Base-by-base conservation (phyloP, 1,140 invertebrate species). In the Parapsyche elsis region DNA sequence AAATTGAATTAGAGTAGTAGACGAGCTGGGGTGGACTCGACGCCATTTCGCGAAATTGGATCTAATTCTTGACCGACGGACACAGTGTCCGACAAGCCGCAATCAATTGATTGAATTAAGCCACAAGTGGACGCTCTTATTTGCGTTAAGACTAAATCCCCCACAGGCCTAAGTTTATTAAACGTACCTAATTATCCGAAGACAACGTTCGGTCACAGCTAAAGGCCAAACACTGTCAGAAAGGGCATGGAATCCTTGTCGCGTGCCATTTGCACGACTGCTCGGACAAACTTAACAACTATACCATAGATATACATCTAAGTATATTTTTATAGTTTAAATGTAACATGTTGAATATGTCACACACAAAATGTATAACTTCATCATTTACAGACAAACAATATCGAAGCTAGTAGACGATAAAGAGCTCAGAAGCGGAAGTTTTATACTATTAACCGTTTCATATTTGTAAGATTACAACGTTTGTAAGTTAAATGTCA, bases 41-140 rank as follows among this genome's bases (percentile, higher is more conserved):
- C 59, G 21, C 21, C 5, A n/a, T 23, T 67, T 5, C 5, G 0
- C 64, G 23, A 67, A 53, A 67, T 67, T 23, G 64, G 64, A 67
- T 30, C 64, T 30, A n/a, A n/a, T 67, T 67, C 23, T 67, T 26
- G 64, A 67, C 64, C 64, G 30, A 38, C 64, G 49, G 16, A 53
- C 49, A 16, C 10, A 16, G 49, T 53, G 49, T 53, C 49, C 49
- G 49, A 53, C 64, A 26, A 26, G 21, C 21, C 64, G 64, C 23
- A 67, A 67, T 67, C 64, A 67, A 67, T 67, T 67, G 64, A 67
- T 67, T 23, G 64, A 67, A 67, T 67, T 67, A 67, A 23, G 24
- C 21, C 64, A 67, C 64, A 67, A 67, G 64, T 67, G 64, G 24
- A 67, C 64, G 21, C 24, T 67, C 5, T 1, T 67, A 26, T 67